Evolutionary conservation across 2,113 vertebrate genomes (phyloP).

Genomic region (Ibidorhyncha struthersii): DNA sequence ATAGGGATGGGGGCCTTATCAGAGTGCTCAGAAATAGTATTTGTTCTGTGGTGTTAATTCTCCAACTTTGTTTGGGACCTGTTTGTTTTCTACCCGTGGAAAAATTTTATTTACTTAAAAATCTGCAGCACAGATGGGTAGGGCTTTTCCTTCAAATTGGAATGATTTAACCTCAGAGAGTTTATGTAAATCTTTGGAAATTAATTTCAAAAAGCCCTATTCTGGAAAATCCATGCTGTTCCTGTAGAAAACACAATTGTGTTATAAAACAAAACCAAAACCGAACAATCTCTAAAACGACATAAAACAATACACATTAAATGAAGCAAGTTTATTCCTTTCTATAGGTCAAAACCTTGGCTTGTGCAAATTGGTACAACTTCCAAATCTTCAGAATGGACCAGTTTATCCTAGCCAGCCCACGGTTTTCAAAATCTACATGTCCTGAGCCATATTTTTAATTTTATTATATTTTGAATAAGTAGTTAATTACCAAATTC

Average conservation of each 20-base stretch:
- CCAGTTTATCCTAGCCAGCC: not conserved
- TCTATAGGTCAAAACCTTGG: not conserved
- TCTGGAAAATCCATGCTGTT: not conserved
- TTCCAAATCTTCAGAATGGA: not conserved
- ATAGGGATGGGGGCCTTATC: not conserved
- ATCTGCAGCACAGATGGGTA: conserved; percentile 26
- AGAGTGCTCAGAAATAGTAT: not conserved
- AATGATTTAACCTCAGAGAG: conserved; percentile 26
- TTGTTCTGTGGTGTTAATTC: not conserved
- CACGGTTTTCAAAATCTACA: not conserved
- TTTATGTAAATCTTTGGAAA: conserved; percentile 66
- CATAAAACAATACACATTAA: not conserved
- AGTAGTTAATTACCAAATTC: not conserved
- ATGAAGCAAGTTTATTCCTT: not conserved
- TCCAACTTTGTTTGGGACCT: not conserved
- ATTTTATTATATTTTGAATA: not conserved
- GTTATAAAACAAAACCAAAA: not conserved
- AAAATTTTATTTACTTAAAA: conserved; percentile 57
- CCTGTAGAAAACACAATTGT: conserved; percentile 39
- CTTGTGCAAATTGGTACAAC: not conserved
- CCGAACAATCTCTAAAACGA: not conserved
- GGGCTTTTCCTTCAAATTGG: conserved; percentile 47
- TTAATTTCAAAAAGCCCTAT: conserved; percentile 38
- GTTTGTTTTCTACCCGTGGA: not conserved
- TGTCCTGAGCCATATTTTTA: not conserved